Evolutionary conservation across 2,797 vertebrate genomes (phyloP).

Genomic region (Chaunax sp.): DNA sequence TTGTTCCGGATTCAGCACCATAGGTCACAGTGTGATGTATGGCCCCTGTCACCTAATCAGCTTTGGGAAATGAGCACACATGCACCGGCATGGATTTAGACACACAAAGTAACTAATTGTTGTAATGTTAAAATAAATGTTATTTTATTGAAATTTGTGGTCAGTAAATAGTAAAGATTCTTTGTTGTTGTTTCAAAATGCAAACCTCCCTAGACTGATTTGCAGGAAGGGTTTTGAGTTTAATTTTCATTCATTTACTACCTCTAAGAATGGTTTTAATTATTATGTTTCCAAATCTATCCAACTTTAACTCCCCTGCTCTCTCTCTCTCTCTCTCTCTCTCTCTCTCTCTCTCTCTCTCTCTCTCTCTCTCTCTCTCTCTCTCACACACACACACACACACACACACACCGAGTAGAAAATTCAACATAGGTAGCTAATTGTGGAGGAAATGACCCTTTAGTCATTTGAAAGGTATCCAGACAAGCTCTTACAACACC

Average conservation of each 20-base stretch:
- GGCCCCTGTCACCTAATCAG: constrained; percentile 63
- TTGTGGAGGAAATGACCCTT: constrained; percentile 70
- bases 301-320: neutral
- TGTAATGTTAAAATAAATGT: constrained; percentile 9
- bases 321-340: constrained; percentile 5
- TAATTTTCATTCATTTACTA: neutral
- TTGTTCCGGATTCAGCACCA: constrained; percentile 66
- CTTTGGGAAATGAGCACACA: constrained; percentile 65
- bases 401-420: constrained; percentile 25
- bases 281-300: constrained; percentile 10
- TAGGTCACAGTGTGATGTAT: constrained; percentile 63
- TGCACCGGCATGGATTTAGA: constrained; percentile 25
- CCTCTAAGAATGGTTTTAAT: constrained; percentile 14
- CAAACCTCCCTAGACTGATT: neutral
- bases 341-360: constrained; percentile 5
- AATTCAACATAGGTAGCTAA: constrained; percentile 54
- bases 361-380: constrained; percentile 14
- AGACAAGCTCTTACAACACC: constrained; percentile 69
- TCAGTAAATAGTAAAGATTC: neutral
- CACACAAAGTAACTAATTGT: constrained; percentile 10
- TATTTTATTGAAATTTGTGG: neutral
- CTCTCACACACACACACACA: constrained; percentile 19
- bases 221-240: neutral
- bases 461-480: constrained; percentile 67
- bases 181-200: neutral